Evolutionary conservation across 1,140 invertebrate species (phyloP).

Genomic region (Aphelenchoides fujianensis): DNA sequence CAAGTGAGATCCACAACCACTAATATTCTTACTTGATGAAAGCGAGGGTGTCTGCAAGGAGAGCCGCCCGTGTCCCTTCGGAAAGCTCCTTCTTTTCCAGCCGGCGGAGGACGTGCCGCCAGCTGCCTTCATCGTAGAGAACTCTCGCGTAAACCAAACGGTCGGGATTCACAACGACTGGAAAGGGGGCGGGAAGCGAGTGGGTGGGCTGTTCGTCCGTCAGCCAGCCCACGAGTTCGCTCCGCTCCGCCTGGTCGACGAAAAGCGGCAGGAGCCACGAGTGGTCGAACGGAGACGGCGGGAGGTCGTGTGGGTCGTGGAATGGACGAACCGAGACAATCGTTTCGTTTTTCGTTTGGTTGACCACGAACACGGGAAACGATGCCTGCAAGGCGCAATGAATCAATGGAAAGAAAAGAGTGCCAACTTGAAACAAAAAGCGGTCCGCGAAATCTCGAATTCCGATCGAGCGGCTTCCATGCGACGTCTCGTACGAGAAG

Average conservation of each 20-base stretch:
- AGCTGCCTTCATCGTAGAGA: background rate
- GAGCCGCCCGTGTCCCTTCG: background rate
- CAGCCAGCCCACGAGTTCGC: background rate
- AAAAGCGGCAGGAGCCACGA: background rate
- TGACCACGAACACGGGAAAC: background rate
- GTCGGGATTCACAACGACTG: background rate
- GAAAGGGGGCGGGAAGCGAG: background rate
- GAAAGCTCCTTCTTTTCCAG: background rate
- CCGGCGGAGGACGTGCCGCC: background rate
- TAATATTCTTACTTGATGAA: conserved; percentile 13
- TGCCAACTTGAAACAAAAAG: background rate
- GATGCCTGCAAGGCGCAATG: background rate
- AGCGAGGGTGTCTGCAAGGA: background rate
- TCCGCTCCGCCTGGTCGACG: background rate
- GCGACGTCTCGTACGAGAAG: background rate
- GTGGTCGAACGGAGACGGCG: background rate
- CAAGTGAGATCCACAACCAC: no score
- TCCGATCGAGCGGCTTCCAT: background rate
- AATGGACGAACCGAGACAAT: background rate
- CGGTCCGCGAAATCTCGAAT: background rate
- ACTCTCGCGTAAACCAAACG: background rate
- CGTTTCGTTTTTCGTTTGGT: background rate
- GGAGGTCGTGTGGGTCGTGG: background rate
- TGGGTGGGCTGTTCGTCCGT: background rate
- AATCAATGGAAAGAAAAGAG: no score